These are phyloP conservation scores for Gymnodraco acuticeps DNA, from an alignment of 2,797 vertebrate genomes.

Conservation along the genomic window DNA sequence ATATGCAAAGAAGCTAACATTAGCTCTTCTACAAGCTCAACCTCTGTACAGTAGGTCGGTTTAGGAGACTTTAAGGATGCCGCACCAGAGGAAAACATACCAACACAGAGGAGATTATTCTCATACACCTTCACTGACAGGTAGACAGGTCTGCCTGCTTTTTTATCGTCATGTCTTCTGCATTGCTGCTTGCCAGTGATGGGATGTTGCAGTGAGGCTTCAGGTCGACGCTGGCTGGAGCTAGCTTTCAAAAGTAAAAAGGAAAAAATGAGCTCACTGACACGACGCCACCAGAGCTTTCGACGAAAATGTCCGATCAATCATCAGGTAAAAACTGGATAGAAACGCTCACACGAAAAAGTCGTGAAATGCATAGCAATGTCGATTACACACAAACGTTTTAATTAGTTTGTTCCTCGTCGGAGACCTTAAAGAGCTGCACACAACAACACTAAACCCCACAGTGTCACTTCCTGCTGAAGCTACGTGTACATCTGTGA, in stretches of 20 bases:
- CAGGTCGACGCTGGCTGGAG: constrained; percentile 14
- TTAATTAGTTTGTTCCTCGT: constrained; percentile 27
- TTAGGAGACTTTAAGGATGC: not conserved
- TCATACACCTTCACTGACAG: constrained; percentile 40
- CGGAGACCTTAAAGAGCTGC: constrained; percentile 57
- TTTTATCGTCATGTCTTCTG: constrained; percentile 55
- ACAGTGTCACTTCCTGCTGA: constrained; percentile 57
- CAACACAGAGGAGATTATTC: constrained; percentile 37
- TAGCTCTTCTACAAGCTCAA: constrained; percentile 21
- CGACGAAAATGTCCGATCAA: not conserved
- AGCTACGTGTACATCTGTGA: not conserved
- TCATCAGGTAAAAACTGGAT: not conserved
- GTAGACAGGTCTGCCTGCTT: constrained; percentile 19
- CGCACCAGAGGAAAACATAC: constrained; percentile 55
- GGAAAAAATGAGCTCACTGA: not conserved
- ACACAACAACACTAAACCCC: constrained; percentile 57
- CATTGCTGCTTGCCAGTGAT: constrained; percentile 21
- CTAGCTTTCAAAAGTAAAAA: constrained; percentile 28
- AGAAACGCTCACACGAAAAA: not conserved
- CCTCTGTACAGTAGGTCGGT: not conserved
- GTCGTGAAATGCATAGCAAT: not conserved
- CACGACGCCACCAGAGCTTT: not conserved
- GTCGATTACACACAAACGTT: not conserved
- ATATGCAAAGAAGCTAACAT: constrained; percentile 18
- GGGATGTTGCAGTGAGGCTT: constrained; percentile 14